phyloP scores from a whole-genome alignment of 2,888 invertebrate genomes.

The Lasioglossum leucozonium region DNA sequence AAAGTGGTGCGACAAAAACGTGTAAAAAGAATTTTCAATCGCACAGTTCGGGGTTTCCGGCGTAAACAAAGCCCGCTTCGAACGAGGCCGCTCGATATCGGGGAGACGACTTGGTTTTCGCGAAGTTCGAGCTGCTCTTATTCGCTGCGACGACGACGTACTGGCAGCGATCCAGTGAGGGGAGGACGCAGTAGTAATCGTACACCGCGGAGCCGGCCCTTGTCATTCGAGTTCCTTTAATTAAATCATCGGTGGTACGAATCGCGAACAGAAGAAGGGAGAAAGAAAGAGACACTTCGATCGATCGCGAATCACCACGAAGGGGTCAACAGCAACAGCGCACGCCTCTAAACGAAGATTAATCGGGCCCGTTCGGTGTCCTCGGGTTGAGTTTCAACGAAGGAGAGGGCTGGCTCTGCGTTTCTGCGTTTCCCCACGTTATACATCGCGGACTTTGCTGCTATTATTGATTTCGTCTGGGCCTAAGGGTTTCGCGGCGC shows the following conservation, averaged over 20 bases:
- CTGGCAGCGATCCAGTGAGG: slow-evolving; percentile 46
- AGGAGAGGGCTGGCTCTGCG: not conserved
- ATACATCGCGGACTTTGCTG: slow-evolving; percentile 18
- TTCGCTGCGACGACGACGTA: slow-evolving; percentile 8
- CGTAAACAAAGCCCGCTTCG: slow-evolving; percentile 6
- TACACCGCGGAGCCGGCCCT: slow-evolving; percentile 61
- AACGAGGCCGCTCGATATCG: not conserved
- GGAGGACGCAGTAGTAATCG: slow-evolving; percentile 57
- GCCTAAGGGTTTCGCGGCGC: slow-evolving; percentile 54
- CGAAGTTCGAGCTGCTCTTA: no score
- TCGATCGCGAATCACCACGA: slow-evolving; percentile 55
- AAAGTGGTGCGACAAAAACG: no score
- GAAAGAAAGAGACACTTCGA: not conserved
- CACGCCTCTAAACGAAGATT: slow-evolving; percentile 39
- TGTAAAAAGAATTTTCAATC: no score
- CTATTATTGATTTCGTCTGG: slow-evolving; percentile 78
- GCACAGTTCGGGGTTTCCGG: no score
- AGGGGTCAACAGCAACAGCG: no score
- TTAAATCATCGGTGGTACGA: slow-evolving; percentile 63
- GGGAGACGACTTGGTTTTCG: slow-evolving; percentile 4
- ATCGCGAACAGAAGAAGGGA: not conserved
- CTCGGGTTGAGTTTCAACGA: slow-evolving; percentile 37
- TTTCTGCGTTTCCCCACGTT: slow-evolving; percentile 17
- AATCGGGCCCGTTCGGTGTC: slow-evolving; percentile 32
- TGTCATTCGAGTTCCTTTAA: slow-evolving; percentile 67